Evolutionary conservation across 2,888 invertebrate species (phyloP).

Genomic region (Congeria kusceri): DNA sequence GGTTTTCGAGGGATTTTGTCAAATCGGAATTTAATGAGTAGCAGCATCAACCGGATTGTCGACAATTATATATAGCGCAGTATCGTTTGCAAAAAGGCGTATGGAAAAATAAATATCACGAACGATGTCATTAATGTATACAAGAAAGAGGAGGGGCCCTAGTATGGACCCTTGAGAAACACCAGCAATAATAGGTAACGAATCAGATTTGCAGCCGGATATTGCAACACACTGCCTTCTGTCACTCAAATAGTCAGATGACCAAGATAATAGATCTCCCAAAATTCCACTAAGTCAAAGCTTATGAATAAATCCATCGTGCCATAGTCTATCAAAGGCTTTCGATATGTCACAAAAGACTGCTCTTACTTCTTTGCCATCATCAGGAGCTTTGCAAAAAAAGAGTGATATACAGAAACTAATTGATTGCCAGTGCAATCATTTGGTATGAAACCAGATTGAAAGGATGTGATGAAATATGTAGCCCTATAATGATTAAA

Average conservation of each 20-base stretch:
- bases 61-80: background rate
- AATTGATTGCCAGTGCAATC: slow-evolving; percentile 29
- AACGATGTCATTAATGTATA: slow-evolving; percentile 29
- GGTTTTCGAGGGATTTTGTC: no score
- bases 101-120: background rate
- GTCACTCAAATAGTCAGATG: background rate
- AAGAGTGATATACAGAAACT: slow-evolving; percentile 6
- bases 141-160: slow-evolving; percentile 22
- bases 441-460: slow-evolving; percentile 24
- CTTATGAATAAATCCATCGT: slow-evolving; percentile 26
- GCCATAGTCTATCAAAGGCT: slow-evolving; percentile 51
- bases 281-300: background rate
- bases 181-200: background rate
- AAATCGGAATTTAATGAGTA: no score
- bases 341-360: slow-evolving; percentile 48
- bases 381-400: slow-evolving; percentile 30
- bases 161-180: slow-evolving; percentile 28
- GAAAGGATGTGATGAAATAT: background rate
- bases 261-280: slow-evolving; percentile 4
- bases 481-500: slow-evolving; percentile 4
- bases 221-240: slow-evolving; percentile 13
- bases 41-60: background rate
- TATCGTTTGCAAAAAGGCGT: slow-evolving; percentile 19
- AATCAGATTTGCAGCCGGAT: background rate
- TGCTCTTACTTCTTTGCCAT: slow-evolving; percentile 42